Evolutionary conservation across 2,888 invertebrate species (phyloP), one percentile per base, ranked within the genome.

Genomic region (Labia minor): DNA sequence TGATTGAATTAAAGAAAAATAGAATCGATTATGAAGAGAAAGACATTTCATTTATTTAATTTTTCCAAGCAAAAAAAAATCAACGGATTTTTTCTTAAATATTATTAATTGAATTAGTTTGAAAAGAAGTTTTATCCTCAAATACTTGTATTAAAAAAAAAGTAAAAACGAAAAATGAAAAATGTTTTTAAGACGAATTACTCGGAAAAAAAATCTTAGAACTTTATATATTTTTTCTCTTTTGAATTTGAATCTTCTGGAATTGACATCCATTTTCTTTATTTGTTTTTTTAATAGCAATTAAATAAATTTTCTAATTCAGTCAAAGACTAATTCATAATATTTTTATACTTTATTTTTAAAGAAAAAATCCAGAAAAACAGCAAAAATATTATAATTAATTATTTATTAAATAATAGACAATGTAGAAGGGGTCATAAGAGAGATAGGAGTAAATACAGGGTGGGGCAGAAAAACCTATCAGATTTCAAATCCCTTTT

Each of bases 141-240:
- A 26, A 64, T 21, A 21, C 20, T 16, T 2, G 18, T 6, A 18
- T n/a, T n/a, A n/a, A n/a, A 6, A 63, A 4, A 19, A 20, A 20
- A 14, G 11, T 16, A 21, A 26, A 64, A 64, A 26, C 11, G 1
- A 19, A 64, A 64, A 26, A 14, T 16, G n/a, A 49, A 49, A 49
- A 49, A 49, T 49, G n/a, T 49, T 49, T 49, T 49, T n/a, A 49
- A 16, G 21, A 64, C 63, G 20, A 33, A 64, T 18, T n/a, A 64
- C n/a, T 64, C 33, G 21, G 21, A 64, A 64, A 18, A 64, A 64
- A 26, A 64, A 64, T 21, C 6, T 33, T 62, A 8, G 18, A 20
- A 20, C 26, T 26, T 26, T 3, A 26, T 26, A 6, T 26, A 26
- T 61, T 18, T 18, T 61, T 18, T 16, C 61, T 61, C 11, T 18